Evolutionary conservation across 1,140 invertebrate species (phyloP).

Genomic region (Drosophila tani): DNA sequence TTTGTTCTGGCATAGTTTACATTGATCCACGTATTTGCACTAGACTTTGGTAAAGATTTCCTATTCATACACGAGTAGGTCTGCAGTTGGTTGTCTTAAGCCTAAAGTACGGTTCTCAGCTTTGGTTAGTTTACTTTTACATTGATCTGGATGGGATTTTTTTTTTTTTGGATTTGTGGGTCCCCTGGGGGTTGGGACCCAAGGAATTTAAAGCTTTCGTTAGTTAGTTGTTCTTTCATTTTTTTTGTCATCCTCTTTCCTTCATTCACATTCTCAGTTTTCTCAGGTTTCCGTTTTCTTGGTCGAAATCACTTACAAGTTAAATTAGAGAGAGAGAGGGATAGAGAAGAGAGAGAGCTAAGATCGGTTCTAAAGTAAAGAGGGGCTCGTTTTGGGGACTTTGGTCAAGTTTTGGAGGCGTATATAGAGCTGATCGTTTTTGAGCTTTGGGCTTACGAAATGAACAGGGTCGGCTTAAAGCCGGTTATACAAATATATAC

Average conservation of each 20-base stretch:
- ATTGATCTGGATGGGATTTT: constrained; percentile 59
- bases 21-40: constrained; percentile 64
- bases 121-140: constrained; percentile 46
- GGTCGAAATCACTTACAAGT: constrained; percentile 41
- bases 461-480: constrained; percentile 12
- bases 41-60: constrained; percentile 51
- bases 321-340: constrained; percentile 4
- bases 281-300: constrained; percentile 13
- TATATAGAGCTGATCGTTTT: constrained; percentile 13
- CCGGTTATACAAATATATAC: constrained; percentile 12
- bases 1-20: constrained; percentile 35
- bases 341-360: background rate
- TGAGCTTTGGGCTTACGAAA: constrained; percentile 49
- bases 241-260: background rate
- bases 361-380: background rate
- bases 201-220: constrained; percentile 76
- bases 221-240: constrained; percentile 60
- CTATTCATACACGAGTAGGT: constrained; percentile 2
- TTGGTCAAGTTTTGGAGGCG: constrained; percentile 27
- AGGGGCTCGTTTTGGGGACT: background rate
- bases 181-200: background rate
- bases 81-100: constrained; percentile 34
- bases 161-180: constrained; percentile 33
- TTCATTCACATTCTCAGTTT: background rate
- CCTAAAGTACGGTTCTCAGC: constrained; percentile 55